A percentile compares a stretch with the other conserved stretches of the same genome.
These are phyloP conservation scores for Ornithorhynchus anatinus DNA, from an alignment of 2,113 vertebrate genomes.

Conservation along the genomic window DNA sequence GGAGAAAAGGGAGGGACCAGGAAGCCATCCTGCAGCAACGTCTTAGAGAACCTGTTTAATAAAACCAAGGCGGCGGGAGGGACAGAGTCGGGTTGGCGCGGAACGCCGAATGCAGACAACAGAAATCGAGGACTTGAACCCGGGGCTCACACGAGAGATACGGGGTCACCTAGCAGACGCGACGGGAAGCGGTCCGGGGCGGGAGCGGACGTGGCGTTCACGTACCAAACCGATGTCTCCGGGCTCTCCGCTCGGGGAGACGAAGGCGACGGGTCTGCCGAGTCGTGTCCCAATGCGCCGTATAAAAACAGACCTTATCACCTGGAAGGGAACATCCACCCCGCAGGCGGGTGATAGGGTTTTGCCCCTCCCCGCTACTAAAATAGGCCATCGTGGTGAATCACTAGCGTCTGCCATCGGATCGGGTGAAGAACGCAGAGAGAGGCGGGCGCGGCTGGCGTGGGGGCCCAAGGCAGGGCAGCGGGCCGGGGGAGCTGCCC, in stretches of 20 bases:
- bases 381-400: conserved; percentile 88
- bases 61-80: conserved; percentile 59
- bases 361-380: conserved; percentile 53
- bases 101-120: conserved; percentile 63
- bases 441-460: background rate
- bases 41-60: conserved; percentile 73
- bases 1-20: background rate
- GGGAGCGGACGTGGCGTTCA: conserved; percentile 27
- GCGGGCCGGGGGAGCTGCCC: conserved; percentile 11
- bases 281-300: conserved; percentile 71
- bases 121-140: conserved; percentile 44
- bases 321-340: conserved; percentile 60
- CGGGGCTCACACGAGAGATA: conserved; percentile 33
- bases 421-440: conserved; percentile 58
- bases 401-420: conserved; percentile 50
- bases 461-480: background rate
- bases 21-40: conserved; percentile 16
- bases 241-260: conserved; percentile 41
- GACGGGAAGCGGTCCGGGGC: conserved; percentile 44
- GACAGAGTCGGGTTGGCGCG: conserved; percentile 49
- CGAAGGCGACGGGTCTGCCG: conserved; percentile 54
- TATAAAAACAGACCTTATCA: conserved; percentile 63
- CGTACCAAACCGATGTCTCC: conserved; percentile 32
- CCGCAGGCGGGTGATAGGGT: conserved; percentile 37
- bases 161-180: conserved; percentile 39